Base-by-base conservation (phyloP, 2,888 invertebrate genomes). In the Cryptus viduatorius region DNA sequence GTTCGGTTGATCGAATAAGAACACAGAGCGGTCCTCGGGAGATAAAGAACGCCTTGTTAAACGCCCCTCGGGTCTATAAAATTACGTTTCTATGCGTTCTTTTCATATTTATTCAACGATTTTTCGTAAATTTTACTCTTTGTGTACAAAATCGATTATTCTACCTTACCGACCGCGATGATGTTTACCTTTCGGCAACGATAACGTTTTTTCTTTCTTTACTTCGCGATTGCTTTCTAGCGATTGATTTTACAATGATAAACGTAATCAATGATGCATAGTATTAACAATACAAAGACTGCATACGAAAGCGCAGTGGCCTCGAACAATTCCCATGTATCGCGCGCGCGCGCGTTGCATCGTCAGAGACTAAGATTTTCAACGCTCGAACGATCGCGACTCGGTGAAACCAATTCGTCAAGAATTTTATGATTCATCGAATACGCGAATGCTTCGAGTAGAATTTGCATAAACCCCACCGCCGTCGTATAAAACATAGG, bases 331-430 rank as follows among this genome's bases (percentile, higher is more conserved):
- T 46, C 19, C 4, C 19, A 56, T 44, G 10, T n/a, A 44, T 1
- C n/a, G 72, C 14, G 12, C 3, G 59, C 10, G 72, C 14, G 12
- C 3, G 59, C 1, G 12, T 61, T 7, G 29, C 31, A 61, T 61
- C 59, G 31, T 37, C 31, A 31, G 14, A 61, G 24, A 10, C 56
- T 10, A 37, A 42, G 19, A 56, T 73, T 73, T 29, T 12, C n/a
- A 61, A 73, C 31, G 72, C 19, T 61, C 72, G 72, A 73, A 46
- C 14, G 46, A 44, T 14, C 46, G 12, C 59, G 46, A 46, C 24
- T 73, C 72, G 72, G 24, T 72, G 56, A 44, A 46, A 24, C 61
- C 29, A 12, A 73, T 73, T 73, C 59, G 72, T 29, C 44, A 46
- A 59, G 59, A 46, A 46, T 61, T 46, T 7, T 19, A 44, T 61